Conservation (phyloP, 1,140 invertebrate species). For the Drosophila navojoa region DNA sequence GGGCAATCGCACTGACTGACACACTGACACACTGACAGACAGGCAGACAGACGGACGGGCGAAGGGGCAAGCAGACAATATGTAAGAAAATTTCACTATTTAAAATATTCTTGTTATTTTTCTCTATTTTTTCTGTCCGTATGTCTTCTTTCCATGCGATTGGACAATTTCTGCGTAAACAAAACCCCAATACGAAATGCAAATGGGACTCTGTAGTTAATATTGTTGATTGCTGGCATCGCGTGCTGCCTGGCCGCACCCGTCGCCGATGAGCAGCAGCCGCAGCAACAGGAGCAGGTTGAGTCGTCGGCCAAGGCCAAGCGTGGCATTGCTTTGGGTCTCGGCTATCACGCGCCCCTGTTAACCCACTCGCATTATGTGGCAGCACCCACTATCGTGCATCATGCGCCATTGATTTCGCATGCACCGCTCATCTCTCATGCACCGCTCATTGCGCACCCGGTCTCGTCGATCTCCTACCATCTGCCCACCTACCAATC, state of each 20-base stretch:
- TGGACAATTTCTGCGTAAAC: slow-evolving; percentile 42
- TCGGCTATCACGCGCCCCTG: slow-evolving; percentile 78
- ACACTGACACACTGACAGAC: too few relatives aligned
- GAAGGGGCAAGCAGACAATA: too few relatives aligned
- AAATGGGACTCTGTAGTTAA: slow-evolving; percentile 43
- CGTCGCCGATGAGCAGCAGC: slow-evolving; percentile 58
- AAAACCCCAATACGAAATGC: slow-evolving; percentile 1
- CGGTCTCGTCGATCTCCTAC: slow-evolving; percentile 63
- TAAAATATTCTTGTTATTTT: slow-evolving; percentile 19
- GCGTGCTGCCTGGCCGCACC: slow-evolving; percentile 70
- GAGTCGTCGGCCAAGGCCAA: slow-evolving; percentile 68
- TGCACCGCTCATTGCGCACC: slow-evolving; percentile 62
- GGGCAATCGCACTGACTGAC: neutral
- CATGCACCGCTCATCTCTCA: slow-evolving; percentile 72
- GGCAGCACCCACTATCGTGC: slow-evolving; percentile 65
- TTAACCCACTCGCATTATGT: slow-evolving; percentile 70
- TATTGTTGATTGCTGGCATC: slow-evolving; percentile 60
- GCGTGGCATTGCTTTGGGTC: slow-evolving; percentile 64
- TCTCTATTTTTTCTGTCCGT: slow-evolving; percentile 8
- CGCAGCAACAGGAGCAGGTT: slow-evolving; percentile 43
- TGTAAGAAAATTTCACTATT: slow-evolving; percentile 3
- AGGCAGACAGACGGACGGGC: too few relatives aligned
- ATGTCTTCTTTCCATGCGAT: slow-evolving; percentile 28
- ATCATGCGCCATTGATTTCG: slow-evolving; percentile 71
- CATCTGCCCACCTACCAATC: slow-evolving; percentile 75